phyloP scores from a whole-genome alignment of 2,888 invertebrate genomes.

The Marronus borbonicus region DNA sequence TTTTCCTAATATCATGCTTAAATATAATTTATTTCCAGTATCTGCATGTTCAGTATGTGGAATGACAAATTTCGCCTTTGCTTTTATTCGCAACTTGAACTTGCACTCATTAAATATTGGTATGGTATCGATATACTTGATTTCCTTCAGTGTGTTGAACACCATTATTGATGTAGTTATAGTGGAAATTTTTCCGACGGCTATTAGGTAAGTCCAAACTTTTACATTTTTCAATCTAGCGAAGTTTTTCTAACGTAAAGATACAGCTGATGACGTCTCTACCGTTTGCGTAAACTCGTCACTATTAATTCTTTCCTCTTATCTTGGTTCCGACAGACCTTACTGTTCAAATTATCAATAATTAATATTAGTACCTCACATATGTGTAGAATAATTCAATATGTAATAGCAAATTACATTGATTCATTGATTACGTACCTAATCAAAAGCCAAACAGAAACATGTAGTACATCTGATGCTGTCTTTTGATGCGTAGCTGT shows the following conservation, averaged over 20 bases:
- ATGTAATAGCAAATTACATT: not conserved
- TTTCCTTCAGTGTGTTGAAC: constrained; percentile 54
- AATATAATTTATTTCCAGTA: constrained; percentile 49
- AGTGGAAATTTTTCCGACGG: constrained; percentile 59
- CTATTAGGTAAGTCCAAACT: constrained; percentile 55
- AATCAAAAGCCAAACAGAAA: not conserved
- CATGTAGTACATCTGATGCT: not conserved
- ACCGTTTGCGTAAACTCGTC: no score
- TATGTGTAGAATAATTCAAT: not conserved
- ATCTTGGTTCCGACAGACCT: no score
- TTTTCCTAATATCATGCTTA: not conserved
- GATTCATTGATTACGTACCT: not conserved
- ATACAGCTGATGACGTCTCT: no score
- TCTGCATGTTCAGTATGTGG: constrained; percentile 54
- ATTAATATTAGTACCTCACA: no score
- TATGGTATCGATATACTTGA: constrained; percentile 53
- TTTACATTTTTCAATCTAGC: not conserved
- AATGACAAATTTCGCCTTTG: constrained; percentile 52
- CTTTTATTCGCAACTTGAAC: constrained; percentile 50
- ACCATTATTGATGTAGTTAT: constrained; percentile 55
- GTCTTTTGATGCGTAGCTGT: not conserved
- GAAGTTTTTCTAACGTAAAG: not conserved
- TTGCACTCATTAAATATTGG: constrained; percentile 41
- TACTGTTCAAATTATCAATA: no score
- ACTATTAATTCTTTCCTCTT: no score